Percentiles rank a stretch among this genome's conserved stretches.
Evolutionary conservation across 2,797 vertebrate genomes (phyloP).

Genomic region (Malurus leucopterus): DNA sequence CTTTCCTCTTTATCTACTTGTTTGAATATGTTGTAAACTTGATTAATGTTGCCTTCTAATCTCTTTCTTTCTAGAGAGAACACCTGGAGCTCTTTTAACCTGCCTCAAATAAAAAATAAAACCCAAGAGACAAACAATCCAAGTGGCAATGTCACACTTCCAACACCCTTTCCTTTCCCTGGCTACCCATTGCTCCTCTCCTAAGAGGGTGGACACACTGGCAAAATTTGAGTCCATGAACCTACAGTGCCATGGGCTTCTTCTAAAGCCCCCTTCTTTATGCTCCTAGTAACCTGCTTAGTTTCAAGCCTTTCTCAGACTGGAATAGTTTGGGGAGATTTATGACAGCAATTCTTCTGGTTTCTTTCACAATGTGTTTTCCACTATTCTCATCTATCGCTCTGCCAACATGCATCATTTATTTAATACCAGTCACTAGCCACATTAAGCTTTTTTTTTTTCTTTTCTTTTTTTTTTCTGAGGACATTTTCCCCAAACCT

Average conservation of each 20-base stretch:
- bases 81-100: conserved; percentile 65
- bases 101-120: conserved; percentile 35
- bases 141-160: not conserved
- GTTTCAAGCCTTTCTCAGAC: not conserved
- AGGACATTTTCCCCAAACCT: not conserved
- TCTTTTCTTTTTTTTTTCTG: not conserved
- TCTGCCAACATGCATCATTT: conserved; percentile 55
- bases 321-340: conserved; percentile 53
- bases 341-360: conserved; percentile 39
- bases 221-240: not conserved
- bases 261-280: not conserved
- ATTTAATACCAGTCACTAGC: conserved; percentile 41
- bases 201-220: not conserved
- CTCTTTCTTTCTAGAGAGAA: conserved; percentile 59
- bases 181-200: not conserved
- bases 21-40: conserved; percentile 65
- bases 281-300: not conserved
- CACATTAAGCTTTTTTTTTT: not conserved
- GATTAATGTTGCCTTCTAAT: conserved; percentile 70
- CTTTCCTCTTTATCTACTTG: conserved; percentile 45
- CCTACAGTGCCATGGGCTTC: not conserved
- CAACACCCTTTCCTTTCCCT: not conserved
- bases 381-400: not conserved
- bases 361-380: conserved; percentile 45
- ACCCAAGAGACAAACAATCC: not conserved